Evolutionary conservation across 1,140 invertebrate genomes (phyloP).

Genomic region (Drosophila athabasca): DNA sequence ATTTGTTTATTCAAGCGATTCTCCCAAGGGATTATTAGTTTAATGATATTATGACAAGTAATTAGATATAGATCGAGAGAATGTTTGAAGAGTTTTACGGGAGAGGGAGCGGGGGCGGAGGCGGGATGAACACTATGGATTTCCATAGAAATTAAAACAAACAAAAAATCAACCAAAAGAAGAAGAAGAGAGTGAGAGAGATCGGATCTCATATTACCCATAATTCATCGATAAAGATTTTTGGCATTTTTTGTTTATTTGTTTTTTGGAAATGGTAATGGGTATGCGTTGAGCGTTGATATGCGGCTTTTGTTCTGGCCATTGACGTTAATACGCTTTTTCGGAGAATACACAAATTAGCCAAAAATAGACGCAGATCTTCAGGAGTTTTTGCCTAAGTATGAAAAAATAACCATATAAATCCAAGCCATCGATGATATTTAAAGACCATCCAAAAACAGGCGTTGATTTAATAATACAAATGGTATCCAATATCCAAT

Average conservation of each 20-base stretch:
- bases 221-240: slow-evolving; percentile 34
- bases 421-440: slow-evolving; percentile 22
- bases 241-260: slow-evolving; percentile 6
- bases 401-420: slow-evolving; percentile 27
- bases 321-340: slow-evolving; percentile 57
- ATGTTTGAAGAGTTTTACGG: no score
- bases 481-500: slow-evolving; percentile 13
- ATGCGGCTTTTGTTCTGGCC: slow-evolving; percentile 25
- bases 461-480: slow-evolving; percentile 38
- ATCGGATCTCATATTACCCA: slow-evolving; percentile 9
- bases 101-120: no score
- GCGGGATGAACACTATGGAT: no score
- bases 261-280: neutral
- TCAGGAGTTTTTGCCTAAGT: slow-evolving; percentile 8
- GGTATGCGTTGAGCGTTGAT: slow-evolving; percentile 26
- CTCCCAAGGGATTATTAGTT: slow-evolving; percentile 8
- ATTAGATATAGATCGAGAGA: slow-evolving; percentile 12
- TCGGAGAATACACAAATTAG: slow-evolving; percentile 57
- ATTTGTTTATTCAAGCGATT: slow-evolving; percentile 40
- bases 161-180: neutral
- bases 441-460: slow-evolving; percentile 35
- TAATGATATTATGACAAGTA: slow-evolving; percentile 33
- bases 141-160: neutral
- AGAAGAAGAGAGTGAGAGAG: neutral
- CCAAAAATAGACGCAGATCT: slow-evolving; percentile 32